Evolutionary conservation across 2,113 vertebrate species (phyloP).

Genomic region (Oncorhynchus gorbuscha): DNA sequence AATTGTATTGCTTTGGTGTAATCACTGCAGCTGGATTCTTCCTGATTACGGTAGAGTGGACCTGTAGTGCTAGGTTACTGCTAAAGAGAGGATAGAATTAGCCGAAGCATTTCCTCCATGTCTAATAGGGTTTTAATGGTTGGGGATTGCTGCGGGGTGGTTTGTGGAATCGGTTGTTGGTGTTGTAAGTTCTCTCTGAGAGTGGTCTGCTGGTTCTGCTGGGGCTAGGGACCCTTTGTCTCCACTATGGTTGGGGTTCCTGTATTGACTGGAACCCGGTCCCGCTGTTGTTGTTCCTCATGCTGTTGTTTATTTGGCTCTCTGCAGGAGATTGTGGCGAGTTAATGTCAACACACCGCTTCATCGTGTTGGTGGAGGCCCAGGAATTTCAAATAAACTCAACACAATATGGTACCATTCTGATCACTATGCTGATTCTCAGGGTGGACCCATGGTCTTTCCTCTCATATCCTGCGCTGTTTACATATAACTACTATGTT

Average conservation of each 20-base stretch:
- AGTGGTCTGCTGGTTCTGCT: too few species aligned
- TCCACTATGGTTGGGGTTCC: too few species aligned
- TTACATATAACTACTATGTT: background rate
- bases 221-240: too few species aligned
- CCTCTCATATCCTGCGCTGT: background rate
- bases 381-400: background rate
- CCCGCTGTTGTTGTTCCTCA: too few species aligned
- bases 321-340: slow-evolving; percentile 18
- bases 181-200: background rate
- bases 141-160: background rate
- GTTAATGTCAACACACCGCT: slow-evolving; percentile 9
- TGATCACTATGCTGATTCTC: background rate
- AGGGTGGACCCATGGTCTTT: background rate
- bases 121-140: slow-evolving; percentile 38
- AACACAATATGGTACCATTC: background rate
- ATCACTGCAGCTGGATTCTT: background rate
- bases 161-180: slow-evolving; percentile 9
- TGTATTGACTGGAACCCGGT: too few species aligned
- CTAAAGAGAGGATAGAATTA: slow-evolving; percentile 27
- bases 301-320: slow-evolving; percentile 6
- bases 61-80: too few species aligned
- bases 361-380: background rate
- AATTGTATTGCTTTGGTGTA: background rate
- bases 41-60: slow-evolving; percentile 7
- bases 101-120: slow-evolving; percentile 31